A percentile compares a stretch with the other conserved stretches of the same genome.
These are phyloP conservation scores for Mesorhabditis sp. DNA, from an alignment of 2,888 invertebrate genomes.

Conservation along the genomic window DNA sequence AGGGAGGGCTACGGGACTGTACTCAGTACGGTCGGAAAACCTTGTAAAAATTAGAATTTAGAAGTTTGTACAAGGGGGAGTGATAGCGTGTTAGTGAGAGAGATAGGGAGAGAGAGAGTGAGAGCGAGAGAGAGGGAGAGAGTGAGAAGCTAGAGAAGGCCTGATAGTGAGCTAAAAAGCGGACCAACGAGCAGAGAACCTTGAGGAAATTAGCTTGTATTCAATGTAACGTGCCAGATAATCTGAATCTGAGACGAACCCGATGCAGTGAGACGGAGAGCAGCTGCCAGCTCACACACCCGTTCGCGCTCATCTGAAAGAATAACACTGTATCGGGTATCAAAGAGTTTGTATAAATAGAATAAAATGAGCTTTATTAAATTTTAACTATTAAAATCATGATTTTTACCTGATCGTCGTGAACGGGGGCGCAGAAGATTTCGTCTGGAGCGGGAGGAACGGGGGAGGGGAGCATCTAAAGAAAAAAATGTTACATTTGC, in stretches of 20 bases:
- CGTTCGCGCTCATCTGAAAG: not conserved
- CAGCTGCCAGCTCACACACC: constrained; percentile 46
- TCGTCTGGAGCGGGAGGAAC: not conserved
- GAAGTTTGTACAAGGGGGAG: too few species aligned
- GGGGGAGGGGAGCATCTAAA: constrained; percentile 3
- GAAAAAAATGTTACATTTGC: not conserved
- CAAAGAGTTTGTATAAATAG: not conserved
- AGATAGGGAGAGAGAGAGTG: too few species aligned
- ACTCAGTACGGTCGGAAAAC: too few species aligned
- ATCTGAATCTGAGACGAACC: constrained; percentile 27
- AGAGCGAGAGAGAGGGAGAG: too few species aligned
- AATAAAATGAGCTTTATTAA: not conserved
- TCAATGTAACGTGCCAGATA: too few species aligned
- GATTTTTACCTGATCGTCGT: not conserved
- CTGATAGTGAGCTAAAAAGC: too few species aligned
- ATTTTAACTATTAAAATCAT: not conserved
- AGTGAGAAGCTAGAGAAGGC: too few species aligned
- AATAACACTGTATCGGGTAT: not conserved
- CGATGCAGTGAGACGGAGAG: constrained; percentile 52
- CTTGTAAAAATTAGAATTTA: too few species aligned
- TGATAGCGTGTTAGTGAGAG: too few species aligned
- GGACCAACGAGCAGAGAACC: too few species aligned
- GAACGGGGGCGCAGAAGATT: not conserved
- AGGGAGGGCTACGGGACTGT: too few species aligned
- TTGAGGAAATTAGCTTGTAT: too few species aligned